Percentiles rank a stretch among this genome's conserved stretches.
These are phyloP conservation scores for Macrophya alboannulata DNA, from an alignment of 2,888 invertebrate species.

Conservation along the genomic window DNA sequence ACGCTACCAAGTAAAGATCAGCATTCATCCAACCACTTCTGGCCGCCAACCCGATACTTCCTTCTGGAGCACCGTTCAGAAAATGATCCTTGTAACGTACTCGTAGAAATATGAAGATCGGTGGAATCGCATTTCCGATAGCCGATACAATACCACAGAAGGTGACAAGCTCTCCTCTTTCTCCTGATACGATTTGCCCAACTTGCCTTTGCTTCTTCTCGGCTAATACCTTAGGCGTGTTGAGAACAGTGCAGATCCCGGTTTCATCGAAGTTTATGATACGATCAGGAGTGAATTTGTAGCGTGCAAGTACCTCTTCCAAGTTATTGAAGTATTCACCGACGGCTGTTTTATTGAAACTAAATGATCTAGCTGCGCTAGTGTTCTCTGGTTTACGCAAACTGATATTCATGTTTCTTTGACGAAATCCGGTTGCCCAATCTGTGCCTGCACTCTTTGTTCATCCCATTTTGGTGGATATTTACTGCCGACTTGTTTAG, in stretches of 20 bases:
- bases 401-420: constrained; percentile 61
- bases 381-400: constrained; percentile 68
- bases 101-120: constrained; percentile 71
- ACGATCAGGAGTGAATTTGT: constrained; percentile 61
- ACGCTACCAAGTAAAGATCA: constrained; percentile 66
- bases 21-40: constrained; percentile 69
- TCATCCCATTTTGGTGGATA: constrained; percentile 62
- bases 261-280: constrained; percentile 66
- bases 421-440: constrained; percentile 64
- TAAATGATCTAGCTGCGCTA: constrained; percentile 65
- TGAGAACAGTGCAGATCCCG: constrained; percentile 63
- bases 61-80: constrained; percentile 66
- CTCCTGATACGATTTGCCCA: constrained; percentile 73
- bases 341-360: constrained; percentile 67
- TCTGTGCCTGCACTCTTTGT: constrained; percentile 63
- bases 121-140: constrained; percentile 71
- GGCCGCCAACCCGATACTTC: constrained; percentile 67
- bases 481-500: constrained; percentile 58
- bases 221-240: constrained; percentile 64
- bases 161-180: constrained; percentile 74
- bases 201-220: constrained; percentile 69
- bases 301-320: constrained; percentile 55
- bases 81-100: constrained; percentile 64
- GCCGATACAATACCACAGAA: constrained; percentile 71
- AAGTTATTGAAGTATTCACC: constrained; percentile 64